Conservation (phyloP, 2,888 invertebrate genomes). For the Rapana venosa region DNA sequence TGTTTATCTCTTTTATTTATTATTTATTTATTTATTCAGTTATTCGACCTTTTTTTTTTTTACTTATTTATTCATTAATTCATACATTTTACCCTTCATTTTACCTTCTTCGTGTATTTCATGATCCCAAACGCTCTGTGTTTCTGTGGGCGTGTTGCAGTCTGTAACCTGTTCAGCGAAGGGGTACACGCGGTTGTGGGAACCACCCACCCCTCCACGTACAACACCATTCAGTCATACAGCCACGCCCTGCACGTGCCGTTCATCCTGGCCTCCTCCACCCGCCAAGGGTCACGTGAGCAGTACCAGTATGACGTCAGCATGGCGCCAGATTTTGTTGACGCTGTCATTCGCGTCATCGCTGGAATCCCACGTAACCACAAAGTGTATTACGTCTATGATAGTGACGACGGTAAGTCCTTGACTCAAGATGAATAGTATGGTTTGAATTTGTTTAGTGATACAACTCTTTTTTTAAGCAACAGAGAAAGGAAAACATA, state of each 20-base stretch:
- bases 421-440: too few species aligned
- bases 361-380: slow-evolving; percentile 87
- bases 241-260: slow-evolving; percentile 73
- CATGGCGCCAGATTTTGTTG: slow-evolving; percentile 96
- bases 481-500: too few species aligned
- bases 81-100: too few species aligned
- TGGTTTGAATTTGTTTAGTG: too few species aligned
- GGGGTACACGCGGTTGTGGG: slow-evolving; percentile 71
- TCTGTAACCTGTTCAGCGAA: slow-evolving; percentile 68
- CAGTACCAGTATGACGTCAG: slow-evolving; percentile 68
- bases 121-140: too few species aligned
- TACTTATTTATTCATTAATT: not conserved
- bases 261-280: slow-evolving; percentile 68
- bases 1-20: not conserved
- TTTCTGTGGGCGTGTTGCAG: too few species aligned
- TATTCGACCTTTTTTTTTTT: not conserved
- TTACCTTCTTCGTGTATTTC: too few species aligned
- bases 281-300: slow-evolving; percentile 58
- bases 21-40: not conserved
- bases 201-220: slow-evolving; percentile 65
- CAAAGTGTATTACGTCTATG: slow-evolving; percentile 92
- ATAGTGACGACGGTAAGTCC: slow-evolving; percentile 89
- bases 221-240: slow-evolving; percentile 73
- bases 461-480: too few species aligned
- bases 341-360: slow-evolving; percentile 96